phyloP scores from a whole-genome alignment of 2,797 vertebrate genomes.

The Rachycentron canadum region DNA sequence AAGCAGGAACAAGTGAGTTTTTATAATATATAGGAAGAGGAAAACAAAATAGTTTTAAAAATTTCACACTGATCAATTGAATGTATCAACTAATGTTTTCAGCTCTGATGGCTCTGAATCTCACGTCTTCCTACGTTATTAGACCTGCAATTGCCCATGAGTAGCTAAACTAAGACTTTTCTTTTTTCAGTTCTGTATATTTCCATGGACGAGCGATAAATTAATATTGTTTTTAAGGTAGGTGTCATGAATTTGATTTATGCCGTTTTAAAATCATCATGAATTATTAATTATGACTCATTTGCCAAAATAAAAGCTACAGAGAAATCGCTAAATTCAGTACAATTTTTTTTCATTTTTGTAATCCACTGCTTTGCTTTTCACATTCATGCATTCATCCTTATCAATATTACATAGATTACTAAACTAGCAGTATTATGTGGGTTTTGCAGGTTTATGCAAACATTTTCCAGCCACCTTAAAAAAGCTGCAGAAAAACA shows the following conservation, averaged over 20 bases:
- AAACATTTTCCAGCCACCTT: conserved; percentile 51
- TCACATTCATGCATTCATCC: conserved; percentile 16
- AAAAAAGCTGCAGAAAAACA: conserved; percentile 43
- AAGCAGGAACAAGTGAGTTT: neutral
- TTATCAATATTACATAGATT: conserved; percentile 14
- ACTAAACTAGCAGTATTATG: conserved; percentile 34
- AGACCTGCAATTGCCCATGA: neutral
- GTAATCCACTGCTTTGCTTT: conserved; percentile 1
- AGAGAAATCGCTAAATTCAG: neutral
- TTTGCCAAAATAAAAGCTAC: conserved; percentile 19
- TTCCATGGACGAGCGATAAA: neutral
- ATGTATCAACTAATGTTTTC: neutral
- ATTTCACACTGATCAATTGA: neutral
- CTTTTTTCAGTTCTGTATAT: neutral
- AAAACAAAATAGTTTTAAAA: neutral
- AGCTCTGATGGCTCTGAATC: neutral
- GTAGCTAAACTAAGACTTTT: neutral
- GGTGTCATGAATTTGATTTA: neutral
- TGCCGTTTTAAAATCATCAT: neutral
- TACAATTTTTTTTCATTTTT: neutral
- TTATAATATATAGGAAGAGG: too few relatives aligned
- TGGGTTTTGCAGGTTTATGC: conserved; percentile 59
- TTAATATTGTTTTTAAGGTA: neutral
- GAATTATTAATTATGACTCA: conserved; percentile 10
- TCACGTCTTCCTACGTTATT: neutral